Conservation (phyloP, 1,140 invertebrate genomes). For the Amphibalanus amphitrite region DNA sequence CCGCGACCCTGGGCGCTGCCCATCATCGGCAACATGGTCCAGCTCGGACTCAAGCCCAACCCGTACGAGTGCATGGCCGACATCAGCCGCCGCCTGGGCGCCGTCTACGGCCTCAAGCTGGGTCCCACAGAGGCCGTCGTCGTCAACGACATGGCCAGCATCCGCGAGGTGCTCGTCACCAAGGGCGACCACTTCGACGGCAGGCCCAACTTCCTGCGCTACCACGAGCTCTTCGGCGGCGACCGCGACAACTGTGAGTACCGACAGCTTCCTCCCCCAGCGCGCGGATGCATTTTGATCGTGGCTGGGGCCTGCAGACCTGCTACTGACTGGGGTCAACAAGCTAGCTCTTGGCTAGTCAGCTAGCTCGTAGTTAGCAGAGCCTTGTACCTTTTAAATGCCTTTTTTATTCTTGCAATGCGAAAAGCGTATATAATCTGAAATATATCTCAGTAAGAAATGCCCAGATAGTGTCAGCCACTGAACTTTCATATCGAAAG, state of each 20-base stretch:
- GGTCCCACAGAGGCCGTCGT: conserved; percentile 51
- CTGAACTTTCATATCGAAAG: no score
- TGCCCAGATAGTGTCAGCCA: no score
- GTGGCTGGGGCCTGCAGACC: no score
- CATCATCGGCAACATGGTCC: conserved; percentile 48
- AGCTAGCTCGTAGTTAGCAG: no score
- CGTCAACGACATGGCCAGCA: conserved; percentile 50
- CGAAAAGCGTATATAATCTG: no score
- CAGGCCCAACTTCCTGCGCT: conserved; percentile 56
- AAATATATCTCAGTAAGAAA: no score
- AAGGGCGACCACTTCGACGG: conserved; percentile 63
- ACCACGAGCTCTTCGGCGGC: conserved; percentile 42
- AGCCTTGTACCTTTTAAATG: no score
- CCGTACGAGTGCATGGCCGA: conserved; percentile 54
- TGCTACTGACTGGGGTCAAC: no score
- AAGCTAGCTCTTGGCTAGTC: no score
- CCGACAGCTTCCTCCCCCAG: neutral
- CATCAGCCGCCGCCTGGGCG: conserved; percentile 48
- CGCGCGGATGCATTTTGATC: no score
- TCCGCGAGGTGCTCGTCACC: conserved; percentile 58
- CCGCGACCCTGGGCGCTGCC: conserved; percentile 39
- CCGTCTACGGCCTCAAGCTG: conserved; percentile 51
- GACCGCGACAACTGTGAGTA: conserved; percentile 53
- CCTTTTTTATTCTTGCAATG: no score
- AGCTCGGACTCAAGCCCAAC: conserved; percentile 41